Percentiles rank a stretch among this genome's conserved stretches.
These are phyloP conservation scores for Hartigia nigra DNA, from an alignment of 2,888 invertebrate species.

Conservation along the genomic window DNA sequence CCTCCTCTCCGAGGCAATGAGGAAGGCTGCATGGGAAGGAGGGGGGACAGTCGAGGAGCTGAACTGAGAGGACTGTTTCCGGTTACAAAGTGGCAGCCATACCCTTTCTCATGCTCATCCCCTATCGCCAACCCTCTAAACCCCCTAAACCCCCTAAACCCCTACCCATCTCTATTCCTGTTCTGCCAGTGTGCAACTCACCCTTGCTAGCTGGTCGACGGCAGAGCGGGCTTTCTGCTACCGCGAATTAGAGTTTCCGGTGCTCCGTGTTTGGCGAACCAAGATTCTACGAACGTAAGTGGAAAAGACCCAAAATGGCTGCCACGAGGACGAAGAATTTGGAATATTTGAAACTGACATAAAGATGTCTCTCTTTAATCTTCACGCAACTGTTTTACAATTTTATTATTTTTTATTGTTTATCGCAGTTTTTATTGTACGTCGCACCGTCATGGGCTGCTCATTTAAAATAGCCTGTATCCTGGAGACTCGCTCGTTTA, in stretches of 20 bases:
- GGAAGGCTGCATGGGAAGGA: background rate
- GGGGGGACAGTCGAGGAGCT: background rate
- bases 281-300: background rate
- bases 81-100: conserved; percentile 26
- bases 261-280: background rate
- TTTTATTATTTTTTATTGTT: background rate
- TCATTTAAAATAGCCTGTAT: background rate
- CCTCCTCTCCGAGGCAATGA: background rate
- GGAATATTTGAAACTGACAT: background rate
- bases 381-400: background rate
- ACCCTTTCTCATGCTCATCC: background rate
- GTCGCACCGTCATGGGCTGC: background rate
- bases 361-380: background rate
- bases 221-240: background rate
- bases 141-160: background rate
- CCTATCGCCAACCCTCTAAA: background rate
- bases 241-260: background rate
- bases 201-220: background rate
- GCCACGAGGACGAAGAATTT: background rate
- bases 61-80: background rate
- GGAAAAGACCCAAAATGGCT: background rate
- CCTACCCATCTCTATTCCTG: background rate
- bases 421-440: background rate
- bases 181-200: background rate
- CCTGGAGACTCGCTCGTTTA: background rate